Conservation (phyloP, 2,888 invertebrate genomes). For the Temnothorax rugatulus region DNA sequence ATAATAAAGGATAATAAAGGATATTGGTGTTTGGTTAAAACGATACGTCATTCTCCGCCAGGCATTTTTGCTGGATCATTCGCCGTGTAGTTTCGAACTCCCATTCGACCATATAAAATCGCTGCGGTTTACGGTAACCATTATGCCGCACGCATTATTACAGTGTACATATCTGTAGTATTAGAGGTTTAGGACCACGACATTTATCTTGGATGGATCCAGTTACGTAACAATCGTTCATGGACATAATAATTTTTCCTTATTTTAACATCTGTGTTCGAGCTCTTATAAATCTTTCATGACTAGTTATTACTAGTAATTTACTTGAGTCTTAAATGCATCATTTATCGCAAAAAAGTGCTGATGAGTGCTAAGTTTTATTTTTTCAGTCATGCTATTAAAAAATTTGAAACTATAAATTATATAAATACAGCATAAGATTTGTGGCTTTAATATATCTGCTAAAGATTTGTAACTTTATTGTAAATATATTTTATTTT, state of each 20-base stretch:
- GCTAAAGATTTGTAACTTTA: not conserved
- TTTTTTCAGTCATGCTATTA: too few species aligned
- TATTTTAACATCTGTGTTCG: not conserved
- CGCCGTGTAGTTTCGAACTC: conserved; percentile 54
- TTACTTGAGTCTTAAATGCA: not conserved
- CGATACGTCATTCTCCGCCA: conserved; percentile 47
- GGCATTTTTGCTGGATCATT: conserved; percentile 28
- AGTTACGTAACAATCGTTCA: not conserved
- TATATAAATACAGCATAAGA: not conserved
- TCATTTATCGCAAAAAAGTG: not conserved
- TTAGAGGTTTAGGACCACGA: conserved; percentile 11
- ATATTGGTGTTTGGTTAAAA: conserved; percentile 58
- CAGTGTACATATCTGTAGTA: conserved; percentile 26
- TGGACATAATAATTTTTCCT: not conserved
- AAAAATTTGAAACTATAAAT: not conserved
- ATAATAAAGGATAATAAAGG: conserved; percentile 58
- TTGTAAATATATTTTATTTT: not conserved
- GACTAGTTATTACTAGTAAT: not conserved
- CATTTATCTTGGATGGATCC: not conserved
- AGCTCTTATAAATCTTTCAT: not conserved
- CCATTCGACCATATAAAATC: conserved; percentile 52
- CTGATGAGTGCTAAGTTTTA: too few species aligned
- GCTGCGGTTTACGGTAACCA: conserved; percentile 51
- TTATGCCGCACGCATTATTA: conserved; percentile 48
- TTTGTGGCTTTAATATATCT: not conserved